Conservation (phyloP, 2,113 vertebrate genomes). For the Tor tambroides region DNA sequence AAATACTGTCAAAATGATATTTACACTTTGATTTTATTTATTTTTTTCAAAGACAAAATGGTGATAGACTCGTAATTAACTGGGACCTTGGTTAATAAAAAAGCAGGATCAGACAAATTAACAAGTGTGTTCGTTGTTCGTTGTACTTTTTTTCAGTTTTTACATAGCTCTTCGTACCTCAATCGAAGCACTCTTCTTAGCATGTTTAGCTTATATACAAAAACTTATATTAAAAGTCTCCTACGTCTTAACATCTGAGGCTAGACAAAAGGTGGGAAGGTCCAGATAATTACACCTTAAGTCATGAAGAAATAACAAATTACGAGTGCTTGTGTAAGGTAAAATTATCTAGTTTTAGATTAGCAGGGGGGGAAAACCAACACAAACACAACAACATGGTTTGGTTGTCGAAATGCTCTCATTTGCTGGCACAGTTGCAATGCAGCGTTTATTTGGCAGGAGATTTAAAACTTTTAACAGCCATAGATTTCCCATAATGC, state of each 20-base stretch:
- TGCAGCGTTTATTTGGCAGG: slow-evolving; percentile 69
- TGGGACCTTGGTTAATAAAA: too few species aligned
- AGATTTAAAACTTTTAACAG: slow-evolving; percentile 68
- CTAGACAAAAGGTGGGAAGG: slow-evolving; percentile 51
- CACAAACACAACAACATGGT: slow-evolving; percentile 18
- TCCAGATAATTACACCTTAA: slow-evolving; percentile 55
- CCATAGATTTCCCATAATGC: slow-evolving; percentile 32
- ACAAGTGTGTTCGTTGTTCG: too few species aligned
- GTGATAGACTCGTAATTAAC: too few species aligned
- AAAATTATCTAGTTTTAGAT: slow-evolving; percentile 54
- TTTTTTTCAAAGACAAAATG: too few species aligned
- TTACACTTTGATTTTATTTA: too few species aligned
- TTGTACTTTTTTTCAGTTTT: too few species aligned
- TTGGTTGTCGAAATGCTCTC: slow-evolving; percentile 56
- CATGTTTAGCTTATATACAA: slow-evolving; percentile 6
- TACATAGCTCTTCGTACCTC: too few species aligned
- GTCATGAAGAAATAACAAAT: slow-evolving; percentile 54
- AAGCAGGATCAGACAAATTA: too few species aligned
- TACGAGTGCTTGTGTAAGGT: slow-evolving; percentile 46
- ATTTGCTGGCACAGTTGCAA: slow-evolving; percentile 69
- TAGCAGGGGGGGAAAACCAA: not conserved
- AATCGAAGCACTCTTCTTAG: not conserved
- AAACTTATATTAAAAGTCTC: slow-evolving; percentile 62
- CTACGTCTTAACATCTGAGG: slow-evolving; percentile 56
- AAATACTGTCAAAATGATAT: too few species aligned